Conservation (phyloP, 2,888 invertebrate species). For the Perdita meconis region DNA sequence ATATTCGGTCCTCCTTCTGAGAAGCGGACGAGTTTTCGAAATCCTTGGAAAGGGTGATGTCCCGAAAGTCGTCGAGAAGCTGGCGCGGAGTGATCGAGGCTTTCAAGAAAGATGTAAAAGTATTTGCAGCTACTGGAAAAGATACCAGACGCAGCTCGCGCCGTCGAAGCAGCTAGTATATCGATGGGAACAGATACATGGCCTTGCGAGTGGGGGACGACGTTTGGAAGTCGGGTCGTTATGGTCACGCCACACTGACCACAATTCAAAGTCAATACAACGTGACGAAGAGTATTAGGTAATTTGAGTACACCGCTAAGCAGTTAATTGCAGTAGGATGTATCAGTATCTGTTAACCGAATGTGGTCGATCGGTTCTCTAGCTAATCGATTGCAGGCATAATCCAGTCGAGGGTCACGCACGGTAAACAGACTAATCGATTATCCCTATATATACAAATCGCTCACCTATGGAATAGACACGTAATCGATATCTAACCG, state of each 20-base stretch:
- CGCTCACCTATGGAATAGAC: conserved; percentile 53
- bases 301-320: conserved; percentile 70
- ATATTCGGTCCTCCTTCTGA: background rate
- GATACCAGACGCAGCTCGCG: background rate
- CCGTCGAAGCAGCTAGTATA: no score
- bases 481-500: conserved; percentile 65
- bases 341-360: conserved; percentile 71
- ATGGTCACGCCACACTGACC: conserved; percentile 24
- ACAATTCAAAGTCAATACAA: conserved; percentile 65
- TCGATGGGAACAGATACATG: background rate
- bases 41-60: background rate
- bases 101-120: background rate
- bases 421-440: conserved; percentile 71
- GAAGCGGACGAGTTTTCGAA: background rate
- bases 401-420: conserved; percentile 69
- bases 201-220: conserved; percentile 15
- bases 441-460: conserved; percentile 71
- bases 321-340: conserved; percentile 71
- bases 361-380: conserved; percentile 69
- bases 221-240: conserved; percentile 34
- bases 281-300: conserved; percentile 68
- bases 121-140: background rate
- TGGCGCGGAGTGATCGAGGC: background rate
- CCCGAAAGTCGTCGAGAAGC: background rate
- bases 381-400: conserved; percentile 72